Base-by-base conservation (phyloP, 2,888 invertebrate genomes). In the Xylota segnis region DNA sequence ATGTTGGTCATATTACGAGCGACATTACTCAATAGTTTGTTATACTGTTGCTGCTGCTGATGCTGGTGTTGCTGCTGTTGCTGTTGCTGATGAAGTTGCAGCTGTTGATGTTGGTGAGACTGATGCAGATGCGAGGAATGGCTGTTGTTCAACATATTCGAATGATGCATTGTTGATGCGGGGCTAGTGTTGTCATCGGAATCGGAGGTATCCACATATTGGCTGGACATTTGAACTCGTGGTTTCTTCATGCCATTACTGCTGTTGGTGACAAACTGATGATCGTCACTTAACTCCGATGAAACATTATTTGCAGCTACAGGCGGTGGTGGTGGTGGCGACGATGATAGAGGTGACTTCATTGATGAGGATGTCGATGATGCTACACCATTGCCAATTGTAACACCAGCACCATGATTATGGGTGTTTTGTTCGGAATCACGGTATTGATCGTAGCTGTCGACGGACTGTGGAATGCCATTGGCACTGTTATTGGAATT, bases 341-440 rank as follows among this genome's bases (percentile, higher is more conserved):
- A 91, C 2, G 92, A 91, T 9, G 89, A 88, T 23, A 91, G 77
- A 6, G 91, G 91, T 0, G 92, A 92, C 81, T 91, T 92, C 89
- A 92, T 90, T n/a, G 92, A 92, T 14, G 92, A 91, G 3, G 92
- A 92, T 27, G 92, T 91, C 4, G 92, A 92, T 27, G 91, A 90
- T 5, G 91, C 79, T 29, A 89, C 89, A n/a, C 89, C 87, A 79
- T 89, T 90, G 4, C 88, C 88, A 6, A 87, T 75, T 34, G 88
- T 83, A 27, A 63, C 37, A 37, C 56, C 70, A 6, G 56, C 54
- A 12, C 66, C 79, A 18, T 14, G 88, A 23, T 83, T 87, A 58
- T 66, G 70, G 1, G 47, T 10, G 66, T 83, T 50, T 37, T 74
- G 16, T 45, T 84, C 58, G 74, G 63, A 6, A 40, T 66, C 23